Conservation (phyloP, 2,113 vertebrate species). For the Rhinoptilus africanus region DNA sequence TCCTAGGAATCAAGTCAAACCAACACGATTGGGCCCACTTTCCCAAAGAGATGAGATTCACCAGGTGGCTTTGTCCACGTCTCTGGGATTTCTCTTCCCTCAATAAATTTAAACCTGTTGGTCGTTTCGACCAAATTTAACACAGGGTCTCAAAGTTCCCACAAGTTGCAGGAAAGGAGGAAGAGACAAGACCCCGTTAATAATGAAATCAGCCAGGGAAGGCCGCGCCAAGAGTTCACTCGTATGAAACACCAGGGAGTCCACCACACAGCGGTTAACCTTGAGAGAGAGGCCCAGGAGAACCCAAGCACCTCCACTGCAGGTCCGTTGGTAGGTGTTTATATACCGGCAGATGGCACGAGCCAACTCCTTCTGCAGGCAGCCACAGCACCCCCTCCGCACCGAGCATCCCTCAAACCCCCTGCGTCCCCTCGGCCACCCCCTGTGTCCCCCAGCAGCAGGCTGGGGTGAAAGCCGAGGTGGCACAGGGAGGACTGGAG, state of each 20-base stretch:
- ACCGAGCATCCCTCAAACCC: neutral
- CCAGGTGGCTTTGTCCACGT: neutral
- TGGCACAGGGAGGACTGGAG: neutral
- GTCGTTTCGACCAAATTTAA: neutral
- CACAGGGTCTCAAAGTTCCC: neutral
- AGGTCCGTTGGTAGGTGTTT: neutral
- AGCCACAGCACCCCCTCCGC: neutral
- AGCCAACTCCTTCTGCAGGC: neutral
- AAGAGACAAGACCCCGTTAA: neutral
- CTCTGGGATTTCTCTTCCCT: neutral
- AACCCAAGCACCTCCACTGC: rapidly evolving
- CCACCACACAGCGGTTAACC: neutral
- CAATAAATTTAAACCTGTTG: neutral
- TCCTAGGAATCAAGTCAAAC: neutral
- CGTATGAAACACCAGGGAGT: neutral
- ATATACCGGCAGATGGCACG: neutral
- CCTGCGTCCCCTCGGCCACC: neutral
- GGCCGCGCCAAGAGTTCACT: neutral
- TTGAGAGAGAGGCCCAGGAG: neutral
- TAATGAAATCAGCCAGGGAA: neutral
- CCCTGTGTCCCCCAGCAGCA: neutral
- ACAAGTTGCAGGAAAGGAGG: neutral
- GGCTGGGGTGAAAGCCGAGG: neutral
- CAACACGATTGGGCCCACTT: neutral
- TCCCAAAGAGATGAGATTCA: neutral